phyloP scores from a whole-genome alignment of 2,888 invertebrate genomes.

The Hypselothyrea guttata region DNA sequence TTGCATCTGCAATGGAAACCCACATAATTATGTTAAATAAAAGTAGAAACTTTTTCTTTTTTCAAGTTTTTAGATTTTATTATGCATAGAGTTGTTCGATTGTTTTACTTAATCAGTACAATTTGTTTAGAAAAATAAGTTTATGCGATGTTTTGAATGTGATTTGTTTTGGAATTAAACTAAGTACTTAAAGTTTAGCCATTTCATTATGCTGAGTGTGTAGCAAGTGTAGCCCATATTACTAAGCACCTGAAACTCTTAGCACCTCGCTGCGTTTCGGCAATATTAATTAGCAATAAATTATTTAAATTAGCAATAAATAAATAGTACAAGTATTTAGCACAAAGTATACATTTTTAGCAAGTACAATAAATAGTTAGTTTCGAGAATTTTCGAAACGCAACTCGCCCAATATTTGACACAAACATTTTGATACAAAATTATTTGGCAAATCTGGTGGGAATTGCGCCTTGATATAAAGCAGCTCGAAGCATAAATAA shows the following conservation, averaged over 20 bases:
- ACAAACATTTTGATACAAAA: constrained; percentile 81
- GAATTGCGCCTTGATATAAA: constrained; percentile 19
- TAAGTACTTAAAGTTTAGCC: constrained; percentile 41
- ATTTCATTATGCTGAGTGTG: constrained; percentile 21
- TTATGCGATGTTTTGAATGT: constrained; percentile 36
- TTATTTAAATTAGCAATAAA: constrained; percentile 47
- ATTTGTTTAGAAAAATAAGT: constrained; percentile 74
- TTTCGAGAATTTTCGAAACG: constrained; percentile 34
- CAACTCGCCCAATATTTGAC: constrained; percentile 49
- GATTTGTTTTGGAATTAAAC: constrained; percentile 26
- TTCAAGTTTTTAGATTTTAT: constrained; percentile 60
- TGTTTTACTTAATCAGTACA: constrained; percentile 81
- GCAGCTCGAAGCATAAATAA: constrained; percentile 51
- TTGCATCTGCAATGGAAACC: background rate
- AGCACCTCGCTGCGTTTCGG: constrained; percentile 63
- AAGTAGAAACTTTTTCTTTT: constrained; percentile 11
- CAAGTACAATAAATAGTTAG: constrained; percentile 54
- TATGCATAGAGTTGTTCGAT: constrained; percentile 64
- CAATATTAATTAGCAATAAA: constrained; percentile 42
- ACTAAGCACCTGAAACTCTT: constrained; percentile 50
- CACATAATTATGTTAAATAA: background rate
- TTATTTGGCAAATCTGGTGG: constrained; percentile 70
- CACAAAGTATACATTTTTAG: constrained; percentile 28
- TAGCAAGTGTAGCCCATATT: constrained; percentile 27
- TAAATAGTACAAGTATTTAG: constrained; percentile 42